Evolutionary conservation across 2,888 invertebrate genomes (phyloP), one percentile per base, ranked within the genome.

Genomic region (Diarsia dahlii): DNA sequence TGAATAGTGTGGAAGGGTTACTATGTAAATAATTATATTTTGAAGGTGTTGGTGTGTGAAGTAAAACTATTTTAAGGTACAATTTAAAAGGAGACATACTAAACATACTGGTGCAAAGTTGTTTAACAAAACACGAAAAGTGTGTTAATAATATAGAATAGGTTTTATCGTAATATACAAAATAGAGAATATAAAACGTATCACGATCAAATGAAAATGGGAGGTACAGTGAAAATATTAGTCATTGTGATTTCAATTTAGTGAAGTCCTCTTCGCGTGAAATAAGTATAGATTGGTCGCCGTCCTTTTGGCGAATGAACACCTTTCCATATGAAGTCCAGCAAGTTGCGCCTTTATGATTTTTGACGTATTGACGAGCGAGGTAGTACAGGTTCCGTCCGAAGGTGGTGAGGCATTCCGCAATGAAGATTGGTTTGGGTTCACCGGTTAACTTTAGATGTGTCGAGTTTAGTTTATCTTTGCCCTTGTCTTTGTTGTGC

Each of bases 351-450:
- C 28, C 0, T 18, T 28, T 48, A 20, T 65, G 65, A 65, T 48
- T 65, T 28, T 65, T 65, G 18, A 65, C 48, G 3, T 64, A 18
- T 64, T 64, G 23, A 23, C 48, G 65, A 28, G 65, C 65, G 5
- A 65, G 46, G n/a, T n/a, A 65, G 23, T 65, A 48, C 28, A 28
- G 6, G 23, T 18, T 18, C 28, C 48, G 5, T 10, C 34, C 60
- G 28, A 18, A 34, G 10, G 23, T 28, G 18, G 23, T 65, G 48
- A 65, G 65, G 10, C 48, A 65, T 18, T 65, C 65, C 23, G 48
- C 23, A 48, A 65, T 48, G 8, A 65, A 65, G 48, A 65, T 48
- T 28, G 48, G 48, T 48, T 18, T 48, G 3, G 28, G 18, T 18
- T 28, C 23, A 18, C 46, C 64, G 15, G 0, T 23, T 15, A 46